A percentile compares a stretch with the other conserved stretches of the same genome.
Conservation (phyloP, 2,797 vertebrate genomes). For the Iguana delicatissima region DNA sequence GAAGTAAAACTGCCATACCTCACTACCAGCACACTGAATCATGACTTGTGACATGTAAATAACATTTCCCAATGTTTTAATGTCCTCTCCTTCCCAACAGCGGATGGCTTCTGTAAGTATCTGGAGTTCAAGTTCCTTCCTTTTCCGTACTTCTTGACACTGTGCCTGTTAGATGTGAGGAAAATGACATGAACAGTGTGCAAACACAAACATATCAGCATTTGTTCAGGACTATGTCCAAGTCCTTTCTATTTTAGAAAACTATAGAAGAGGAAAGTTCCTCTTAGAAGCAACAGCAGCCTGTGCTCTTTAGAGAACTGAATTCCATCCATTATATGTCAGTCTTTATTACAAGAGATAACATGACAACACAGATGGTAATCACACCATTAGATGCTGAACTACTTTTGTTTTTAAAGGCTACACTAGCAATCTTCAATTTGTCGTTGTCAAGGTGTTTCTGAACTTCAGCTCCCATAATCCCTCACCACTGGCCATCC, state of each 20-base stretch:
- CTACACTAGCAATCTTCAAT: too few species aligned
- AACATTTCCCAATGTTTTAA: constrained; percentile 91
- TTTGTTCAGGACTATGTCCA: constrained; percentile 3
- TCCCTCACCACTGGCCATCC: too few species aligned
- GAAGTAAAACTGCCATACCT: constrained; percentile 82
- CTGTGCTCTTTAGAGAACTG: neutral
- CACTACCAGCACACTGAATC: constrained; percentile 92
- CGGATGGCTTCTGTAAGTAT: constrained; percentile 96
- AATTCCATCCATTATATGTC: neutral
- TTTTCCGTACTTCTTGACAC: constrained; percentile 96
- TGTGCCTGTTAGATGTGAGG: constrained; percentile 83
- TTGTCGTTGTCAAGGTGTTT: too few species aligned
- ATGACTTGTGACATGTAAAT: constrained; percentile 97
- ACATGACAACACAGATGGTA: neutral
- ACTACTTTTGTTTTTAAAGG: neutral
- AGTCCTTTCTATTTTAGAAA: neutral
- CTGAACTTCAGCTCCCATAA: too few species aligned
- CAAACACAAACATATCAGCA: constrained; percentile 21
- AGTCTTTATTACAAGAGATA: neutral
- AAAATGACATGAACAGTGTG: neutral
- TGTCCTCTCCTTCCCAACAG: constrained; percentile 97
- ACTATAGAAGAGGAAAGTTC: neutral
- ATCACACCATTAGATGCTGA: neutral
- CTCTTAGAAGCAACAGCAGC: neutral
- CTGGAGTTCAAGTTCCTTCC: constrained; percentile 97